phyloP scores from a whole-genome alignment of 2,113 vertebrate species.

The Corvus cornix region DNA sequence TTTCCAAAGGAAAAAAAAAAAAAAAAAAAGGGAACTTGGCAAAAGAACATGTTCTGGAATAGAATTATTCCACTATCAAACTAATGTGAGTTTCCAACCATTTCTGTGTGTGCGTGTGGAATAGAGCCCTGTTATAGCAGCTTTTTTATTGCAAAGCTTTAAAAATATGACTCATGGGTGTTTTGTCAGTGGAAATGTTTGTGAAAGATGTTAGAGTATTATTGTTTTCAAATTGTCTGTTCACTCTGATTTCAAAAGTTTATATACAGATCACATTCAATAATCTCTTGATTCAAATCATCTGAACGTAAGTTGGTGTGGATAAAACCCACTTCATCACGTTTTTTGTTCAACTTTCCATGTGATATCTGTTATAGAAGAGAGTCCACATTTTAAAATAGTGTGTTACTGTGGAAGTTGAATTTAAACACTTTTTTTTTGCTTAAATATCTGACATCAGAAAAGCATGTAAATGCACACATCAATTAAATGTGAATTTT shows the following conservation, averaged over 20 bases:
- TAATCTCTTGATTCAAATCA: neutral
- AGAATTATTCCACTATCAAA: slow-evolving; percentile 47
- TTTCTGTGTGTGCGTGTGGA: slow-evolving; percentile 4
- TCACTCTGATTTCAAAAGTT: slow-evolving; percentile 13
- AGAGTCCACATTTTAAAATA: neutral
- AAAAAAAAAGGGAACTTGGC: neutral
- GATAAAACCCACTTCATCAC: neutral
- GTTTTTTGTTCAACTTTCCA: neutral
- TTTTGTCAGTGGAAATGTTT: slow-evolving; percentile 13
- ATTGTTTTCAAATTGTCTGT: slow-evolving; percentile 13
- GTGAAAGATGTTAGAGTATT: neutral
- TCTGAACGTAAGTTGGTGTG: neutral
- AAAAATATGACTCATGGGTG: slow-evolving; percentile 1
- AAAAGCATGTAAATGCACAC: neutral
- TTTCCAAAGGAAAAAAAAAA: neutral
- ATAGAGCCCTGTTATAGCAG: neutral
- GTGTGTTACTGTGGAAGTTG: neutral
- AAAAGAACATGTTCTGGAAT: neutral
- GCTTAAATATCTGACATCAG: neutral
- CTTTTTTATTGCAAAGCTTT: slow-evolving; percentile 55
- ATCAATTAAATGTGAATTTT: neutral
- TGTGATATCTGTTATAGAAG: neutral
- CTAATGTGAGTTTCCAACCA: neutral
- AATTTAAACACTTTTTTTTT: neutral
- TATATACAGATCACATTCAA: neutral